Conservation (phyloP, 2,888 invertebrate species). For the Tridacna crocea region DNA sequence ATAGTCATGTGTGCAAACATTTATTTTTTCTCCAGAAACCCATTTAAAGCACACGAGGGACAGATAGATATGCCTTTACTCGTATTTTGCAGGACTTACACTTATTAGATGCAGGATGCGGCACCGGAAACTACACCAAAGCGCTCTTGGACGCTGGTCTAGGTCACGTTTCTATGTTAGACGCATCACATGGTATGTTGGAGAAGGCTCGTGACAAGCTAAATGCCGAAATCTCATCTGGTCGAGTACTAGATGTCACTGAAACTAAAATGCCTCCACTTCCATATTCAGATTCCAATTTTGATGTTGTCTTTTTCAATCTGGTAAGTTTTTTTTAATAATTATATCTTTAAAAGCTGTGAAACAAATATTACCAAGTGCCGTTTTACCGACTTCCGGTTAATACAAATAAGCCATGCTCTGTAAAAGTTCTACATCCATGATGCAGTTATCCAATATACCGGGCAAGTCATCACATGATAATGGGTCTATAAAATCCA, state of each 20-base stretch:
- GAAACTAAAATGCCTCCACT: constrained; percentile 35
- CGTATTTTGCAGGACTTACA: constrained; percentile 38
- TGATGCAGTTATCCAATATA: no score
- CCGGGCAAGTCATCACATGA: no score
- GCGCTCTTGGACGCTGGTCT: constrained; percentile 38
- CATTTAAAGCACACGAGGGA: no score
- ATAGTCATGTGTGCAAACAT: no score
- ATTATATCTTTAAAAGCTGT: neutral
- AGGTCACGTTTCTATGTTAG: constrained; percentile 44
- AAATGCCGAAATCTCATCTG: constrained; percentile 15
- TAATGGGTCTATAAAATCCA: no score
- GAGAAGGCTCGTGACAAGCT: constrained; percentile 50
- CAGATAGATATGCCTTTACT: no score
- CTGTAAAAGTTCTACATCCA: neutral
- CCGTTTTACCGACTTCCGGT: neutral
- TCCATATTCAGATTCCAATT: constrained; percentile 46
- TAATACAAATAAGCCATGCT: neutral
- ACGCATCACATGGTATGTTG: constrained; percentile 52
- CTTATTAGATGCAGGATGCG: constrained; percentile 52
- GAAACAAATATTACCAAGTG: neutral
- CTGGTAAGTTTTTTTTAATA: constrained; percentile 26
- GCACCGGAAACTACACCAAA: constrained; percentile 33
- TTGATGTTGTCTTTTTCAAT: constrained; percentile 57
- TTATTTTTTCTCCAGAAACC: no score
- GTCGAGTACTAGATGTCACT: constrained; percentile 28